Evolutionary conservation across 2,888 invertebrate genomes (phyloP).

Genomic region (Sphaeridia pumilis): DNA sequence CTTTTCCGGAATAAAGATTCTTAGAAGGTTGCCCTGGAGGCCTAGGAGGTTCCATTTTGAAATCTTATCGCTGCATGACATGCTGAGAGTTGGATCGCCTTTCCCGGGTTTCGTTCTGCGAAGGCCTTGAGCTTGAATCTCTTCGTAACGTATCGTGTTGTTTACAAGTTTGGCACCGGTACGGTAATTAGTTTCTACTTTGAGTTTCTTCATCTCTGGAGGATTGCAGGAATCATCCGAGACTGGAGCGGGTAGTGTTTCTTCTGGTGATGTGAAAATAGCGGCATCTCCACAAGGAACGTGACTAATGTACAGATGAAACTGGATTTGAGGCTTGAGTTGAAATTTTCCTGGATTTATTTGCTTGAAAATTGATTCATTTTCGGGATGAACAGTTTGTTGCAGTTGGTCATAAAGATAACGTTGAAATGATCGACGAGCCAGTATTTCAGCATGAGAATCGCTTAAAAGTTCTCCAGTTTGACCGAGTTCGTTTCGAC

Average conservation of each 20-base stretch:
- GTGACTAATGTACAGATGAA: slow-evolving; percentile 76
- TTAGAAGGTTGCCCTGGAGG: slow-evolving; percentile 66
- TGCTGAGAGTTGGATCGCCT: slow-evolving; percentile 74
- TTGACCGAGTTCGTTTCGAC: slow-evolving; percentile 50
- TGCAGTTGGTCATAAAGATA: slow-evolving; percentile 62
- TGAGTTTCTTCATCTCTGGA: slow-evolving; percentile 16
- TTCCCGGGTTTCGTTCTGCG: slow-evolving; percentile 81
- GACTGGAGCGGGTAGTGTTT: too few species aligned
- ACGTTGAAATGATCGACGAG: slow-evolving; percentile 66
- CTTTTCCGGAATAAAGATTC: slow-evolving; percentile 52
- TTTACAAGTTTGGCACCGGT: slow-evolving; percentile 63
- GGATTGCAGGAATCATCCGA: too few species aligned
- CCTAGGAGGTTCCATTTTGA: slow-evolving; percentile 79
- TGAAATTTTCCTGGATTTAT: slow-evolving; percentile 39
- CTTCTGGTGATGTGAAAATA: slow-evolving; percentile 52
- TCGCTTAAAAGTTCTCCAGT: slow-evolving; percentile 68
- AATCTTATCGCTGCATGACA: slow-evolving; percentile 91
- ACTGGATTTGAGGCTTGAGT: slow-evolving; percentile 50
- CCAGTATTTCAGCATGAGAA: slow-evolving; percentile 82
- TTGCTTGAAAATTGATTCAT: neutral
- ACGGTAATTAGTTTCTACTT: slow-evolving; percentile 43
- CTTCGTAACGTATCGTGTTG: slow-evolving; percentile 32
- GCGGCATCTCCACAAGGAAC: slow-evolving; percentile 90
- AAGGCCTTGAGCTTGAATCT: slow-evolving; percentile 56
- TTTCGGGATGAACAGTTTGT: neutral